These are phyloP conservation scores for Nesogale talazaci DNA, from an alignment of 2,113 vertebrate genomes.

Conservation along the genomic window DNA sequence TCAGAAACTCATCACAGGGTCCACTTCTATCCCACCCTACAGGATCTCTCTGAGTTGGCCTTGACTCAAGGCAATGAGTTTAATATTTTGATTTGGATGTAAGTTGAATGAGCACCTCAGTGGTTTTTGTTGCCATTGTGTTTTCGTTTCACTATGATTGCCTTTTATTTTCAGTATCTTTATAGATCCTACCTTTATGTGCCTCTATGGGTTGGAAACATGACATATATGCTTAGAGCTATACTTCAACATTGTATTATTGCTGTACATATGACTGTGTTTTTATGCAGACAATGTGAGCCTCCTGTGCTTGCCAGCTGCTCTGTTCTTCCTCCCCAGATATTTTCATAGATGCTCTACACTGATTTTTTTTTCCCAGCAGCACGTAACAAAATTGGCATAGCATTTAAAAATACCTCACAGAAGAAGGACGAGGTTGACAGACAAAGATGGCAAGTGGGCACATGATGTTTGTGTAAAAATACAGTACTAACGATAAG, in stretches of 20 bases:
- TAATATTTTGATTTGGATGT: neutral
- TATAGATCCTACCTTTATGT: neutral
- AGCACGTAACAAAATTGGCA: too few relatives aligned
- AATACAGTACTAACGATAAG: neutral
- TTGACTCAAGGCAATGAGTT: too few relatives aligned
- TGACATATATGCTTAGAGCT: neutral
- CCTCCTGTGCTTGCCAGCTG: neutral
- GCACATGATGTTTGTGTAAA: too few relatives aligned
- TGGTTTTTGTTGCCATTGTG: neutral
- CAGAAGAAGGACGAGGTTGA: too few relatives aligned
- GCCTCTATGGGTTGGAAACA: neutral
- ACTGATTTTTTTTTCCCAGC: neutral
- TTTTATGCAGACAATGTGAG: neutral
- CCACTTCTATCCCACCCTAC: too few relatives aligned
- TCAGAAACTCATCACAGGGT: too few relatives aligned
- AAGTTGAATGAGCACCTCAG: neutral
- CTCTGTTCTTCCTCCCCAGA: neutral
- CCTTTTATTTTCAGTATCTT: neutral
- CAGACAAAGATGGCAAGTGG: too few relatives aligned
- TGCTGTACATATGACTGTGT: neutral
- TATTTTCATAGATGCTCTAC: neutral
- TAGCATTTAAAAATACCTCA: too few relatives aligned
- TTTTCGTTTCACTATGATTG: neutral
- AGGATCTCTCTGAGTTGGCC: too few relatives aligned
- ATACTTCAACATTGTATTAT: neutral